A percentile compares a stretch with the other conserved stretches of the same genome.
These are phyloP conservation scores for Sebastes vulpes DNA, from an alignment of 2,797 vertebrate species.

Conservation along the genomic window DNA sequence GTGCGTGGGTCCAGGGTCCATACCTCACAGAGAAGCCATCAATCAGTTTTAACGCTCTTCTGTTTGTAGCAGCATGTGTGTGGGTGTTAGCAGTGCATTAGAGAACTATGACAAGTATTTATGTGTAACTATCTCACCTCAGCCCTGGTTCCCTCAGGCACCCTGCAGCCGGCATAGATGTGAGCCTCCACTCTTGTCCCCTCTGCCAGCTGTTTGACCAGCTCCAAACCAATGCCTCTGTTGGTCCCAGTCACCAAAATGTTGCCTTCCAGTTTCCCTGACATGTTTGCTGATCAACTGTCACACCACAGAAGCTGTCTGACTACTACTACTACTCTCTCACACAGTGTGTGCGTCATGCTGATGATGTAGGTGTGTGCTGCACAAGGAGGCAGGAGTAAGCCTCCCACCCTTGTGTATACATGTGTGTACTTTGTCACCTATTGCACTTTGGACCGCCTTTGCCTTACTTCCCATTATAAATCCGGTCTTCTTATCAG, in stretches of 20 bases:
- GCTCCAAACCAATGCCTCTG: conserved; percentile 63
- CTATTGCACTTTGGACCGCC: background rate
- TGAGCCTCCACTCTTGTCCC: background rate
- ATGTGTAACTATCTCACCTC: conserved; percentile 28
- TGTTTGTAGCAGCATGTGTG: background rate
- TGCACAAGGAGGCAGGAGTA: background rate
- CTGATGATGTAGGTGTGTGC: background rate
- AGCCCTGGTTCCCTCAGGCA: conserved; percentile 17
- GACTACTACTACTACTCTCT: background rate
- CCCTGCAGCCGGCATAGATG: conserved; percentile 58
- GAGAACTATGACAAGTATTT: background rate
- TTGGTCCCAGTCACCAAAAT: conserved; percentile 63
- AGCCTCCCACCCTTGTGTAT: background rate
- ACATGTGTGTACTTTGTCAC: background rate
- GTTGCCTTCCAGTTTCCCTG: conserved; percentile 48
- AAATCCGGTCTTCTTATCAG: background rate
- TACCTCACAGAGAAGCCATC: too few species aligned
- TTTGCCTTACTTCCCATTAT: background rate
- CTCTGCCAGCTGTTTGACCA: conserved; percentile 51
- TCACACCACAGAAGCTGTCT: background rate
- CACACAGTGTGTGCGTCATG: background rate
- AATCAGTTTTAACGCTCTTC: background rate
- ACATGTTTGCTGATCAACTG: conserved; percentile 25
- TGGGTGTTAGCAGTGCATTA: background rate
- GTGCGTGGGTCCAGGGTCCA: background rate